Evolutionary conservation across 2,888 invertebrate species (phyloP), one percentile per base, ranked within the genome.

Genomic region (Polyploca ridens): DNA sequence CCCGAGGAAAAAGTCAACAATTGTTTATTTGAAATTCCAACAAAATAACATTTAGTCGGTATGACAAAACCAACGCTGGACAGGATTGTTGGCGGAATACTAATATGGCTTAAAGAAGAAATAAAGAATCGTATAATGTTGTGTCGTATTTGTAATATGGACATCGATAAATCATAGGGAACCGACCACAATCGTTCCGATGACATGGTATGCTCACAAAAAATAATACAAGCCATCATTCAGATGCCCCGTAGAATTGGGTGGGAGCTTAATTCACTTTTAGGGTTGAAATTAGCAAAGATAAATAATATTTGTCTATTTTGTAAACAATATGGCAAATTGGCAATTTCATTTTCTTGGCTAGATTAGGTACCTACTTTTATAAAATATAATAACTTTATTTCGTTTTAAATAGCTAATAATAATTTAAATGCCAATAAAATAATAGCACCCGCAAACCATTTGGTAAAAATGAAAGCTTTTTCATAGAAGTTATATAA

Each of bases 121-220:
- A 93, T 93, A 93, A 93, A 93, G 90, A 90, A 90, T 88, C 86
- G 90, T 86, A 92, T 92, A 92, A 93, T 91, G 85, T 88, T 91
- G 89, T 93, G 90, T 94, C 91, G 93, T 92, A 94, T 94, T 94
- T 93, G 93, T 93, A 92, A 91, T 92, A 91, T 91, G 93, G 91
- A 89, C 92, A 86, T 89, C 93, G 87, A 93, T 94, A 93, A 93
- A 93, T 94, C 93, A 94, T 94, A 93, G 93, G 90, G 93, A 90
- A 90, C 87, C 78, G 91, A 89, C 90, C 90, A 93, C 93, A 93
- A 90, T 92, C 93, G 93, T 90, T 87, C 91, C 93, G 92, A 90
- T 93, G 93, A 93, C 93, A 92, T 94, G 93, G 93, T 85, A 92
- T 92, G 88, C 85, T 77, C 81, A 88, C 91, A 94, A 94, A 94